A percentile compares a stretch with the other conserved stretches of the same genome.
phyloP scores from a whole-genome alignment of 2,888 invertebrate genomes.

The Ecdyonurus torrentis region DNA sequence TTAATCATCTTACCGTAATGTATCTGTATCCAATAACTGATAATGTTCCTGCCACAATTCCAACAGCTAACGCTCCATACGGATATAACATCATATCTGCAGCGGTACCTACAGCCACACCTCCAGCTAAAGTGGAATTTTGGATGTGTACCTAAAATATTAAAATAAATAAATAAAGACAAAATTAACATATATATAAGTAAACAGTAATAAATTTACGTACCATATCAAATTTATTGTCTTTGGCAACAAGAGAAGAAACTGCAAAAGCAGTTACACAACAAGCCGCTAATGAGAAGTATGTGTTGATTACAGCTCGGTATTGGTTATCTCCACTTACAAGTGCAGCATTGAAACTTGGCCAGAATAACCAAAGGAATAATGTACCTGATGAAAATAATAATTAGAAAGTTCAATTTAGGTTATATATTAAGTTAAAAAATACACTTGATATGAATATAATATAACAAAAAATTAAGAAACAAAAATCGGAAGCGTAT shows the following conservation, averaged over 20 bases:
- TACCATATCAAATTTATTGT: conserved; percentile 69
- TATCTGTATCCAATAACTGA: conserved; percentile 69
- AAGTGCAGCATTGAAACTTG: conserved; percentile 81
- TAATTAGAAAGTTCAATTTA: too few relatives aligned
- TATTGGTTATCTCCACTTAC: conserved; percentile 52
- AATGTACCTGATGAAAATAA: conserved; percentile 83
- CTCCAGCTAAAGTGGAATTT: conserved; percentile 85
- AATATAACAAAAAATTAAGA: too few relatives aligned
- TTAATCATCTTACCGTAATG: conserved; percentile 36
- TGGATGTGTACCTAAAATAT: conserved; percentile 56
- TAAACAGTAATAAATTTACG: too few relatives aligned
- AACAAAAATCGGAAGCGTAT: too few relatives aligned
- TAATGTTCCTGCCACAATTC: conserved; percentile 55
- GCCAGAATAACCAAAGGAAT: conserved; percentile 95
- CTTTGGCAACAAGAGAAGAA: conserved; percentile 56
- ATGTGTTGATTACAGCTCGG: conserved; percentile 85
- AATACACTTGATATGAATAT: too few relatives aligned
- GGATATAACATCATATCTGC: conserved; percentile 67
- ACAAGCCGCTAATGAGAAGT: conserved; percentile 67
- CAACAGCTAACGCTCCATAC: conserved; percentile 66
- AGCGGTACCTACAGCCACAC: conserved; percentile 77
- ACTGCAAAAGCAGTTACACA: conserved; percentile 69
- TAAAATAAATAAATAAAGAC: not conserved
- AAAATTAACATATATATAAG: too few relatives aligned
- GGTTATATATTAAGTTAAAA: too few relatives aligned